These are phyloP conservation scores for Stigmatopora argus DNA, from an alignment of 2,113 vertebrate genomes.

Conservation along the genomic window DNA sequence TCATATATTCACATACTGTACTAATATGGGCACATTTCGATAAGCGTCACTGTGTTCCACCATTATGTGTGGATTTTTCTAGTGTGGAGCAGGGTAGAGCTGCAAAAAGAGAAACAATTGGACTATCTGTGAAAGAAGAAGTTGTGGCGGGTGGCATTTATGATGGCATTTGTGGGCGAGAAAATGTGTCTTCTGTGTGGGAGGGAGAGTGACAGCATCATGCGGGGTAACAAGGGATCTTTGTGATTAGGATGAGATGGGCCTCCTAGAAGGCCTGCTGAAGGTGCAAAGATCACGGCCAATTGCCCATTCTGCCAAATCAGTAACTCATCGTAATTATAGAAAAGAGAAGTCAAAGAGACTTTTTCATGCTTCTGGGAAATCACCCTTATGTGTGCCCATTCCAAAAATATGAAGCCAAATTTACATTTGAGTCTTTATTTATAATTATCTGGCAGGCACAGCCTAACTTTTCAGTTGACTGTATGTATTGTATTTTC, in stretches of 20 bases:
- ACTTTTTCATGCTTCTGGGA: conserved; percentile 11
- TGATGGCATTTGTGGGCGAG: conserved; percentile 32
- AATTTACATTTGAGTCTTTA: conserved; percentile 2
- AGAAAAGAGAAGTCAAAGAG: conserved; percentile 21
- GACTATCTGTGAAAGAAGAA: conserved; percentile 29
- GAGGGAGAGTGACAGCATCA: conserved; percentile 24
- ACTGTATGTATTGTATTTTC: no score
- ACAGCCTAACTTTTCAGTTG: no score
- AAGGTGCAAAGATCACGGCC: conserved; percentile 39
- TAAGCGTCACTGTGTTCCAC: not conserved
- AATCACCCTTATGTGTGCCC: conserved; percentile 12
- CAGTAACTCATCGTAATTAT: conserved; percentile 22
- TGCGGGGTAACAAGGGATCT: conserved; percentile 39
- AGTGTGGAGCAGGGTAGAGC: not conserved
- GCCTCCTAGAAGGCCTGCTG: conserved; percentile 22
- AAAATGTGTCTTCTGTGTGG: conserved; percentile 28
- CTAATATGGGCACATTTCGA: not conserved
- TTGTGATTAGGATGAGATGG: conserved; percentile 43
- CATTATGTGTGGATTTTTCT: conserved; percentile 16
- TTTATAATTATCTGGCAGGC: not conserved
- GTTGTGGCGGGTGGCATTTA: conserved; percentile 53
- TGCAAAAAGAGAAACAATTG: conserved; percentile 35
- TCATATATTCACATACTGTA: not conserved
- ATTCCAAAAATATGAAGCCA: not conserved
- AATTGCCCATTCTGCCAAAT: conserved; percentile 20